Percentiles rank a stretch among this genome's conserved stretches.
Evolutionary conservation across 2,797 vertebrate genomes (phyloP).

Genomic region (Alauda arvensis): DNA sequence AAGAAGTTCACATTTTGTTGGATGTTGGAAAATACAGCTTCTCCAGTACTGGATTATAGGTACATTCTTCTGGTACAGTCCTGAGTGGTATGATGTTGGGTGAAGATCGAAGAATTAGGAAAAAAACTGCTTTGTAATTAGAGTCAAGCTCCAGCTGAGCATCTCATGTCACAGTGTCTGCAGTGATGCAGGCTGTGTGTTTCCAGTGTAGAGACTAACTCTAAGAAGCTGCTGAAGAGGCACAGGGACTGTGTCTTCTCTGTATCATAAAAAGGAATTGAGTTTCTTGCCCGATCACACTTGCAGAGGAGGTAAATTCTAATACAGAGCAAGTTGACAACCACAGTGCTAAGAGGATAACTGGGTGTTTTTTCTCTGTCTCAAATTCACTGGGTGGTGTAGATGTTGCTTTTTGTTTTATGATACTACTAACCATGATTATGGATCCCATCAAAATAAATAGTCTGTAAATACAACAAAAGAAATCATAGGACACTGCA

Average conservation of each 20-base stretch:
- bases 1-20: neutral
- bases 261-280: neutral
- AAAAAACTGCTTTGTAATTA: neutral
- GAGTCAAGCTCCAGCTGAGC: neutral
- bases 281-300: neutral
- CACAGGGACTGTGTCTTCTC: neutral
- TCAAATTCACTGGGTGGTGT: neutral
- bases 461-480: neutral
- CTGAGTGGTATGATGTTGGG: neutral
- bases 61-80: neutral
- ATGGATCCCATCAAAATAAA: neutral
- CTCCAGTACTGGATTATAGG: neutral
- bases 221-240: neutral
- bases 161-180: neutral
- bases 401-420: neutral
- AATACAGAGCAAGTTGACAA: neutral
- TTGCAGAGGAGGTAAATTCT: neutral
- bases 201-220: neutral
- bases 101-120: neutral
- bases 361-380: rapidly evolving
- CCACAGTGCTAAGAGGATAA: neutral
- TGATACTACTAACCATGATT: neutral
- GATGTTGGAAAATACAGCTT: neutral
- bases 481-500: neutral
- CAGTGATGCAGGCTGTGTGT: neutral